Percentiles rank a stretch among this genome's conserved stretches.
Conservation (phyloP, 2,113 vertebrate genomes). For the Gadus chalcogrammus region DNA sequence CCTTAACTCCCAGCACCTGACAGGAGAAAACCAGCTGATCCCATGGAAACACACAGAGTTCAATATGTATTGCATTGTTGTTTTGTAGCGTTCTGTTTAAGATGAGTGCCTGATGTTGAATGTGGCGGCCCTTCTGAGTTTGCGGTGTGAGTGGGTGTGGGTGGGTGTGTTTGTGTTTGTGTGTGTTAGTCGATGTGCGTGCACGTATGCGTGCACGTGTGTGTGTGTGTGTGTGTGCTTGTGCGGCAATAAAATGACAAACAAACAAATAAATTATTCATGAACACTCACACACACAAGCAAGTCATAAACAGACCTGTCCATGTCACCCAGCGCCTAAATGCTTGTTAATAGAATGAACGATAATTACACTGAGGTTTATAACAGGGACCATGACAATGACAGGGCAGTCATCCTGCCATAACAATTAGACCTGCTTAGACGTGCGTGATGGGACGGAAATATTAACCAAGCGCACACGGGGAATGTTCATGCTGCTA, state of each 20-base stretch:
- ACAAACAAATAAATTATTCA: too few relatives aligned
- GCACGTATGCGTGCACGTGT: too few relatives aligned
- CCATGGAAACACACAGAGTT: background rate
- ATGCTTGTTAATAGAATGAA: constrained; percentile 71
- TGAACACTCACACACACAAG: constrained; percentile 26
- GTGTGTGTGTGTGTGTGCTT: too few relatives aligned
- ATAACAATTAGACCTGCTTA: constrained; percentile 35
- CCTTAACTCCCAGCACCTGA: constrained; percentile 23
- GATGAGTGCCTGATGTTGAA: background rate
- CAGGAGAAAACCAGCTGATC: constrained; percentile 6
- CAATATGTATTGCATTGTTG: background rate
- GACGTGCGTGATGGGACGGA: too few relatives aligned
- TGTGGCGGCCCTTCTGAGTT: background rate
- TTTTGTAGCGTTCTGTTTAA: background rate
- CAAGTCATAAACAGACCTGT: constrained; percentile 47
- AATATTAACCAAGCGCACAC: too few relatives aligned
- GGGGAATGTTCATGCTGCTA: too few relatives aligned
- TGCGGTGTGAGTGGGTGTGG: too few relatives aligned
- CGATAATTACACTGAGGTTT: constrained; percentile 76
- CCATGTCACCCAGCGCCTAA: constrained; percentile 64
- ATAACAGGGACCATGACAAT: constrained; percentile 71
- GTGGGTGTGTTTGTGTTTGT: too few relatives aligned
- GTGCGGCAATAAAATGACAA: too few relatives aligned
- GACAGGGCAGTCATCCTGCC: constrained; percentile 72
- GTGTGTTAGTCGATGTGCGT: too few relatives aligned